Percentiles rank a stretch among this genome's conserved stretches.
phyloP scores from a whole-genome alignment of 2,888 invertebrate genomes.

The Hemistola chrysoprasaria region DNA sequence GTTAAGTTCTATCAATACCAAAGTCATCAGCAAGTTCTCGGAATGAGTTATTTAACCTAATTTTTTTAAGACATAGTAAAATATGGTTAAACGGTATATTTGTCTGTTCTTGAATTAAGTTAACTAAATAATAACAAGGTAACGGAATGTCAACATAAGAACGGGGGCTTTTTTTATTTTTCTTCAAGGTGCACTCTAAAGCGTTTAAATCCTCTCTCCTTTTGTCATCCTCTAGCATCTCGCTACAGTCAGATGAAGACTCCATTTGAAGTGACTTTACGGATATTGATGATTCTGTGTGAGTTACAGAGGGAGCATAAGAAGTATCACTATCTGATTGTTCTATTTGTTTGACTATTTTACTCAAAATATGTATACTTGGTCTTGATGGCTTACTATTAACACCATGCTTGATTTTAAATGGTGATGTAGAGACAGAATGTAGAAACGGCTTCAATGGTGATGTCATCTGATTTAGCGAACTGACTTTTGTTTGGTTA shows the following conservation, averaged over 20 bases:
- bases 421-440: background rate
- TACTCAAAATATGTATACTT: background rate
- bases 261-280: background rate
- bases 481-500: background rate
- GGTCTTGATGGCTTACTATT: background rate
- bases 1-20: constrained; percentile 15
- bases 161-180: background rate
- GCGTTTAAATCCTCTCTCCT: constrained; percentile 1
- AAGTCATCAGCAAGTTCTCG: constrained; percentile 32
- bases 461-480: constrained; percentile 1
- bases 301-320: constrained; percentile 2
- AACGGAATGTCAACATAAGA: background rate
- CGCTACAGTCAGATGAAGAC: constrained; percentile 1
- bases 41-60: constrained; percentile 28
- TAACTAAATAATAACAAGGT: background rate
- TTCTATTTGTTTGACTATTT: background rate
- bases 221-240: constrained; percentile 3
- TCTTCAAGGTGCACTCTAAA: background rate
- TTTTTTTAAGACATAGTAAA: constrained; percentile 12
- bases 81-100: background rate
- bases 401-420: background rate
- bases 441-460: constrained; percentile 1
- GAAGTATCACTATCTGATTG: constrained; percentile 3
- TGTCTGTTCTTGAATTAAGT: constrained; percentile 1
- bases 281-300: constrained; percentile 1